phyloP scores from a whole-genome alignment of 2,888 invertebrate species.

The Lasioglossum oenotherae region DNA sequence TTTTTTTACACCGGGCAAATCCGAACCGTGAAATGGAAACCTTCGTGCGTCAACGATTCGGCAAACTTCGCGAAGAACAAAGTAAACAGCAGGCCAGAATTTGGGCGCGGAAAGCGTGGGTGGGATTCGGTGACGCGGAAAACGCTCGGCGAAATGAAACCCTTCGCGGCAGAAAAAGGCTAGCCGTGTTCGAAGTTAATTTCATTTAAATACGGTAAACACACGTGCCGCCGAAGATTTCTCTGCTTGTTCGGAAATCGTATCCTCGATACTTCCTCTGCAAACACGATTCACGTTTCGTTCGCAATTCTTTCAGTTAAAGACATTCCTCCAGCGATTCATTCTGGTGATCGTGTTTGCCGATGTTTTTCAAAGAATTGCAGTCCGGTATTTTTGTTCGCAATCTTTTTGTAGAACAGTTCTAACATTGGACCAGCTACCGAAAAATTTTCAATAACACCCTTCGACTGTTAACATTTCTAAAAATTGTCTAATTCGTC shows the following conservation, averaged over 20 bases:
- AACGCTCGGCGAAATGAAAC: conserved; percentile 21
- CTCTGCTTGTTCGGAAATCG: background rate
- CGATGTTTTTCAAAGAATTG: background rate
- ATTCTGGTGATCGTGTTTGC: background rate
- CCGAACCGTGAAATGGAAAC: conserved; percentile 11
- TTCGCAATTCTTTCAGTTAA: background rate
- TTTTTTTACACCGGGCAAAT: background rate
- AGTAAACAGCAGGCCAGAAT: conserved; percentile 10
- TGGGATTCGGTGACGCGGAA: background rate
- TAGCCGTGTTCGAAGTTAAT: conserved; percentile 20
- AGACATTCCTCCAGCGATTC: background rate
- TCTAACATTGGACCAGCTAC: background rate
- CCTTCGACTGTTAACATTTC: too few relatives aligned
- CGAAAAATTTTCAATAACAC: background rate
- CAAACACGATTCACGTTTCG: background rate
- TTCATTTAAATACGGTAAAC: conserved; percentile 11
- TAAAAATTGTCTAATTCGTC: too few relatives aligned
- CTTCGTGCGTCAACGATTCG: conserved; percentile 13
- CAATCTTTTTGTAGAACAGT: background rate
- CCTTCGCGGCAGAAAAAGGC: conserved; percentile 4
- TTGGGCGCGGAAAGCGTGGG: background rate
- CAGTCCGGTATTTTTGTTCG: background rate
- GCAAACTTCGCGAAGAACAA: conserved; percentile 16
- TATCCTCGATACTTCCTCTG: background rate
- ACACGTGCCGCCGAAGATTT: background rate